Evolutionary conservation across 2,113 vertebrate species (phyloP), one percentile per base, ranked within the genome.

Genomic region (Phaethon lepturus): DNA sequence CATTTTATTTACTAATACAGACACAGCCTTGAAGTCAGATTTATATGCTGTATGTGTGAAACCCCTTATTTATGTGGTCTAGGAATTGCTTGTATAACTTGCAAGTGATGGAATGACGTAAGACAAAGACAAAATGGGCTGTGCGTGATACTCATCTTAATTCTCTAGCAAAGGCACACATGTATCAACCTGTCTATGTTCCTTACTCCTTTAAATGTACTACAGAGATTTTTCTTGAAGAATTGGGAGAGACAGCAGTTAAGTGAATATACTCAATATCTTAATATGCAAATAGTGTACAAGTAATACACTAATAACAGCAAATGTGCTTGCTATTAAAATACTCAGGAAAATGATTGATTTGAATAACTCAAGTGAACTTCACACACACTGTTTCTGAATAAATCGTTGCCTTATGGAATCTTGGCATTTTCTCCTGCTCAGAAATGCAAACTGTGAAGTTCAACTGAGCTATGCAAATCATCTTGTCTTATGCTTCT

Each of bases 371-470:
- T 95, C 5, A 3, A 80, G 79, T 81, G 93, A 97, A 96, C 95
- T 91, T 95, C 93, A 91, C 93, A 97, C 92, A 94, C 91, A 96
- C 93, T 97, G 90, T 94, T 96, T 94, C 81, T 93, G 90, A 94
- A 96, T 96, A 97, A 95, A 93, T 76, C 35, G 44, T 77, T 97
- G 88, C 95, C 95, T 94, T 97, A 96, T 96, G 92, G 95, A 97
- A 94, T 93, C 95, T 94, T 96, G 96, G 95, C 82, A 1, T 96
- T 95, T 97, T 94, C 64, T 92, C 88, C 92, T 95, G 90, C 73
- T 94, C 94, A 96, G 82, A 97, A 97, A 97, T 95, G 92, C 97
- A 97, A 86, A 96, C 95, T 92, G 93, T 90, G 95, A 96, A 93
- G 90, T 96, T 96, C 90, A 95, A 64, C 72, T 18, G 68, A 93